Base-by-base conservation (phyloP, 2,888 invertebrate genomes). In the Ptychoptera contaminata region DNA sequence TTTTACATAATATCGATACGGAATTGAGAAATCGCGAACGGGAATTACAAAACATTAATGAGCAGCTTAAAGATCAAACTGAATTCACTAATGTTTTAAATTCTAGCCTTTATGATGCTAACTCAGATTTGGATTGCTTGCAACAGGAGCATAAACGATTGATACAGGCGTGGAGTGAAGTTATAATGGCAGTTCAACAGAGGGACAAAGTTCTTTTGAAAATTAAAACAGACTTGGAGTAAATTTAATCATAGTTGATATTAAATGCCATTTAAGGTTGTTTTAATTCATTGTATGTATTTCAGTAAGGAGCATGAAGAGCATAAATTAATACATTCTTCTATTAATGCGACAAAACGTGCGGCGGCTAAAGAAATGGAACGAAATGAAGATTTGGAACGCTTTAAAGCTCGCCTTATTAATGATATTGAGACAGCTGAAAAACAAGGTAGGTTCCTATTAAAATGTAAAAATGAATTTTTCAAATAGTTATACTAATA, bases 91-190 rank as follows among this genome's bases (percentile, higher is more conserved):
- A 76, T 47, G 60, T 66, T 11, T 55, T 75, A 12, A 69, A 70
- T 35, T 69, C 70, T 54, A 67, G 77, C 58, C 72, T 81, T 29
- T 73, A 77, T 1, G 71, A 79, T 48, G 79, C 79, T n/a, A 78
- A 77, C 48, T 74, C 78, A 0, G 84, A 85, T 55, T 63, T 85
- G 16, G 80, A 82, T 56, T 77, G 76, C 16, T 57, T 84, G 41
- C 76, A 80, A 53, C 65, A 73, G 40, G 84, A 85, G 53, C 76
- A 82, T 48, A 74, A 75, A 35, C 74, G 77, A 5, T 65, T 85
- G 14, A 70, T 79, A 49, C 75, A 76, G 53, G 71, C 81, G 7
- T 86, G 85, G 85, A 78, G 80, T 56, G 75, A 79, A 11, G 79
- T 84, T 36, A 70, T 86, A 2, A 67, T 77, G 10, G 77, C 77